Conservation (phyloP, 1,140 invertebrate genomes). For the Lysiphlebus fabarum region DNA sequence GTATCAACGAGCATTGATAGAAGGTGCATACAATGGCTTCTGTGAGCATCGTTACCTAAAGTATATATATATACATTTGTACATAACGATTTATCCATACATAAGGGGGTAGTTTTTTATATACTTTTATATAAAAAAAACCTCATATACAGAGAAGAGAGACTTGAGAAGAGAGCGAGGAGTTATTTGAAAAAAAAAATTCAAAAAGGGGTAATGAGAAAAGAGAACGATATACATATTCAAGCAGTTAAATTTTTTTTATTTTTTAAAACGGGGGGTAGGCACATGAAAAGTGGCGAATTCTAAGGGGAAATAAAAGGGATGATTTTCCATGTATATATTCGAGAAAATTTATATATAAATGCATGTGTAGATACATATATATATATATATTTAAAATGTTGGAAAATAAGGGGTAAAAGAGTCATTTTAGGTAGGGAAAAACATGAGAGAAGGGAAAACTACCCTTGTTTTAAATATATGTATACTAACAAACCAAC, state of each 20-base stretch:
- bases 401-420: constrained; percentile 27
- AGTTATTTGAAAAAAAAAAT: too few relatives aligned
- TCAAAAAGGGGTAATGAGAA: neutral
- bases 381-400: too few relatives aligned
- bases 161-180: neutral
- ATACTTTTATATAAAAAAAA: too few relatives aligned
- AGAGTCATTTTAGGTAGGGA: constrained; percentile 11
- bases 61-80: too few relatives aligned
- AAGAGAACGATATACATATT: neutral
- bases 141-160: constrained; percentile 3
- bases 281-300: neutral
- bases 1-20: constrained; percentile 20
- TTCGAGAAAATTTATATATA: too few relatives aligned
- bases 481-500: constrained; percentile 36
- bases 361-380: too few relatives aligned
- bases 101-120: too few relatives aligned
- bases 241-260: neutral
- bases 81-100: too few relatives aligned
- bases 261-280: neutral
- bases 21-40: constrained; percentile 3
- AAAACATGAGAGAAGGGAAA: constrained; percentile 22
- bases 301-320: neutral
- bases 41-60: neutral
- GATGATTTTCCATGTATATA: constrained; percentile 9
- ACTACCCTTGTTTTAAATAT: constrained; percentile 25